Evolutionary conservation across 2,113 vertebrate species (phyloP).

Genomic region (Cheilinus undulatus): DNA sequence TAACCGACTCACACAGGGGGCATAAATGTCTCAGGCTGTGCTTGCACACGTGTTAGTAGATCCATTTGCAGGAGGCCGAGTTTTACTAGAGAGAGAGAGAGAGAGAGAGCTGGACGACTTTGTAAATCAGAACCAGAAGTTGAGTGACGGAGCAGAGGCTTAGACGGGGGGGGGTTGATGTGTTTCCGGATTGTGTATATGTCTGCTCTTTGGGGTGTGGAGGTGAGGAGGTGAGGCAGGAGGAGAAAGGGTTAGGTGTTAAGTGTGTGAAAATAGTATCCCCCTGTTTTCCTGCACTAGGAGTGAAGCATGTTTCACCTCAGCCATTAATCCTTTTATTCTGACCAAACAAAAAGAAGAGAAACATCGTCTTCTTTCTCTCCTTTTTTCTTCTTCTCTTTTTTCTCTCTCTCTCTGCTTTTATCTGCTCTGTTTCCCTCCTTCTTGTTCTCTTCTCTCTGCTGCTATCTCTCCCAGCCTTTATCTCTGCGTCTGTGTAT

Average conservation of each 20-base stretch:
- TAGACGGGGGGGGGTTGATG: constrained; percentile 38
- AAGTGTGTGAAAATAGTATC: constrained; percentile 29
- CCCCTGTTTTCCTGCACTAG: constrained; percentile 23
- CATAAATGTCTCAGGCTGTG: constrained; percentile 71
- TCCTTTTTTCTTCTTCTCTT: constrained; percentile 29
- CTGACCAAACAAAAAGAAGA: constrained; percentile 45
- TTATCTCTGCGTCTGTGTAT: constrained; percentile 47
- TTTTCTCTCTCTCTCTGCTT: constrained; percentile 24
- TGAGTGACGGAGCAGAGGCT: constrained; percentile 63
- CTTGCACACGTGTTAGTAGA: constrained; percentile 54
- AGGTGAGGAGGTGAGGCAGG: constrained; percentile 38
- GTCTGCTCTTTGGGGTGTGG: constrained; percentile 41
- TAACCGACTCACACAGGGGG: constrained; percentile 56
- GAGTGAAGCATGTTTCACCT: constrained; percentile 71
- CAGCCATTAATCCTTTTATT: constrained; percentile 53
- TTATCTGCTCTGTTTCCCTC: constrained; percentile 43
- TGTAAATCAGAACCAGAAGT: constrained; percentile 79
- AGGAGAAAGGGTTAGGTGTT: constrained; percentile 24
- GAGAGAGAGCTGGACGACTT: constrained; percentile 42
- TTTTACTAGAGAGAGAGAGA: constrained; percentile 19
- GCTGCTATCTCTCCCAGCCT: constrained; percentile 48
- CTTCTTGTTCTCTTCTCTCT: constrained; percentile 41
- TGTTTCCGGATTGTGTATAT: constrained; percentile 28
- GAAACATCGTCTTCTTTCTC: constrained; percentile 45
- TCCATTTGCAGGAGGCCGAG: constrained; percentile 43